Base-by-base conservation (phyloP, 1,140 invertebrate genomes). In the Drosophila ironensis region DNA sequence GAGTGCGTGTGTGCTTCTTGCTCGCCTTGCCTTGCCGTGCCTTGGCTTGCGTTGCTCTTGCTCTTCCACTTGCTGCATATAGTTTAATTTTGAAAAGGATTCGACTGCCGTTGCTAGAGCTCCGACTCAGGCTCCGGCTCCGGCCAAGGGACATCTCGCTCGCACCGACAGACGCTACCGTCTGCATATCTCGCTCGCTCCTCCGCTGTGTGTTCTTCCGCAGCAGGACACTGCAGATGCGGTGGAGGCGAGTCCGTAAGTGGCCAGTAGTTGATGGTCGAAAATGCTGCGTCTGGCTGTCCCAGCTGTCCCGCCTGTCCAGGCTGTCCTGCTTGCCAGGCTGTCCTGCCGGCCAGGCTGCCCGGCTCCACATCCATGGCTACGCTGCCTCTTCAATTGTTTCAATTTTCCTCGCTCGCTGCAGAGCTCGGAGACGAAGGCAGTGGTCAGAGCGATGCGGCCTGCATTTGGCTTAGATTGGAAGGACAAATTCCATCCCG, bases 1-100 rank as follows among this genome's bases (percentile, higher is more conserved):
- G 8, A 11, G 14, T 30, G 30, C 37, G 24, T 53, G 35, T 40
- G 45, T 60, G 35, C 71, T 52, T 66, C 81, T 81, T 73, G 71
- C 77, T 82, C 74, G 72, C 57, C 73, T 67, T 60, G 33, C 33
- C 7, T 33, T 22, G 19, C 17, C 59, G 59, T 67, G 69, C 42
- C 63, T 37, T 37, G 20, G 12, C 33, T 37, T 33, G 30, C 30
- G 7, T 57, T 56, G 53, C 53, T 41, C 33, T 50, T 73, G 64
- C 63, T 86, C 60, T 47, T 70, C 37, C 67, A 53, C 45, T 72
- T 80, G 70, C 69, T 86, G 74, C 74, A 82, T 77, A 81, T 84
- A 84, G 78, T 84, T 84, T 86, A 84, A 84, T 84, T 86, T 84
- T 59, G 80, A 86, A 82, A 80, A 84, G 80, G 78, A 84, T 86